Evolutionary conservation across 1,140 invertebrate species (phyloP).

Genomic region (Drosophila kohkoa): DNA sequence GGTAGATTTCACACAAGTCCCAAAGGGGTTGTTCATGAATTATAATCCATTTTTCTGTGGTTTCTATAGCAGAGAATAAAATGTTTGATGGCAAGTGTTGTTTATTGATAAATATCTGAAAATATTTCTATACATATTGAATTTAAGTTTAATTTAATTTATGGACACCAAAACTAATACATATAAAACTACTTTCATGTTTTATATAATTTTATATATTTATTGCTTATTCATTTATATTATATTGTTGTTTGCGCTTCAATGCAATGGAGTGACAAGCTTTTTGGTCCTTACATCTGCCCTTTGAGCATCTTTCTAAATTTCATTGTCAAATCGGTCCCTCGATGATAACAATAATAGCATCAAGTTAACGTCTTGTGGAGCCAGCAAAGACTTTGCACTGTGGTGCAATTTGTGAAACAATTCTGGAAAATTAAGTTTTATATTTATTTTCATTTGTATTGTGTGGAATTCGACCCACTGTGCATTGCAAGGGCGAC

Average conservation of each 20-base stretch:
- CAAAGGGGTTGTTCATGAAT: constrained; percentile 51
- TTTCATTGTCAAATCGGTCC: too few species aligned
- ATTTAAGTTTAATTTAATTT: constrained; percentile 8
- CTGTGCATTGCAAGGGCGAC: constrained; percentile 6
- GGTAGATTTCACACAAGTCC: constrained; percentile 29
- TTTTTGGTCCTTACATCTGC: too few species aligned
- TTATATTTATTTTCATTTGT: neutral
- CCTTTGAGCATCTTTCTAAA: too few species aligned
- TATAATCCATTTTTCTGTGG: constrained; percentile 47
- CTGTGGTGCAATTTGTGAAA: too few species aligned
- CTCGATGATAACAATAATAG: too few species aligned
- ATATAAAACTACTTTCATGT: too few species aligned
- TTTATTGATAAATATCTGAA: constrained; percentile 12
- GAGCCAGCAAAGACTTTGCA: too few species aligned
- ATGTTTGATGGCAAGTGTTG: neutral
- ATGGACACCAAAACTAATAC: neutral
- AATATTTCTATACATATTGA: constrained; percentile 1
- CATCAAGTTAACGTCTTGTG: too few species aligned
- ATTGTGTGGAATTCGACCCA: neutral
- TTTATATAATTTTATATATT: neutral
- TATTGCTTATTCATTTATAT: neutral
- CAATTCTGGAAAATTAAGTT: too few species aligned
- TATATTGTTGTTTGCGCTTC: too few species aligned
- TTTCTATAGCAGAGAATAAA: constrained; percentile 26
- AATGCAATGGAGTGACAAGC: too few species aligned